A percentile compares a stretch with the other conserved stretches of the same genome.
Conservation (phyloP, 2,113 vertebrate species). For the Mellivora capensis region DNA sequence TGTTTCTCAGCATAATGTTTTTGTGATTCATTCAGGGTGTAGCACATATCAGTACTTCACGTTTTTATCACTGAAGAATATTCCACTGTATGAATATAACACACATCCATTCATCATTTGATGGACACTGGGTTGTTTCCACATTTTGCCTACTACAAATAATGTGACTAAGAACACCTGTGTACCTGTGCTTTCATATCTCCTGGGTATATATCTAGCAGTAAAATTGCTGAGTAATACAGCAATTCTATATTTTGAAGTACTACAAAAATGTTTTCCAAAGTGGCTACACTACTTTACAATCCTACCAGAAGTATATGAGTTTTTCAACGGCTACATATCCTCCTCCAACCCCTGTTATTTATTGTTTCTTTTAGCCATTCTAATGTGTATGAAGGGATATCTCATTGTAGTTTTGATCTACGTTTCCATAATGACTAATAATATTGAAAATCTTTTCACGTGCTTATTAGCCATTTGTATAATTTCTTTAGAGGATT, state of each 20-base stretch:
- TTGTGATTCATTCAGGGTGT: not conserved
- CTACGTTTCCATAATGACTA: not conserved
- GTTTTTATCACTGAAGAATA: not conserved
- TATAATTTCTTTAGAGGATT: not conserved
- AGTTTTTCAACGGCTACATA: not conserved
- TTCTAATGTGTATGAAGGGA: not conserved
- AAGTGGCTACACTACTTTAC: not conserved
- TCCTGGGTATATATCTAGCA: not conserved
- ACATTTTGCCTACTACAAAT: not conserved
- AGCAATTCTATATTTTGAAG: not conserved
- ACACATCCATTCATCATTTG: not conserved
- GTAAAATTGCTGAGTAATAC: not conserved
- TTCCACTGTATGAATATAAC: not conserved
- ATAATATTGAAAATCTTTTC: not conserved
- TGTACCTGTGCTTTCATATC: not conserved
- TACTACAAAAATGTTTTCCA: not conserved
- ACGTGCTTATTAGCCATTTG: not conserved
- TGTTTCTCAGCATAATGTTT: not conserved
- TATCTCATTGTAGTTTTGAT: not conserved
- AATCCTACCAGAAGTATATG: not conserved
- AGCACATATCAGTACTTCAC: not conserved
- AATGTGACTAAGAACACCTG: not conserved
- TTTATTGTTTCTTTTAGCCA: not conserved
- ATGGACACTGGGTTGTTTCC: not conserved
- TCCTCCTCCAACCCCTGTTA: not conserved